Evolutionary conservation across 2,888 invertebrate species (phyloP), one percentile per base, ranked within the genome.

Genomic region (Yponomeuta sedellus): DNA sequence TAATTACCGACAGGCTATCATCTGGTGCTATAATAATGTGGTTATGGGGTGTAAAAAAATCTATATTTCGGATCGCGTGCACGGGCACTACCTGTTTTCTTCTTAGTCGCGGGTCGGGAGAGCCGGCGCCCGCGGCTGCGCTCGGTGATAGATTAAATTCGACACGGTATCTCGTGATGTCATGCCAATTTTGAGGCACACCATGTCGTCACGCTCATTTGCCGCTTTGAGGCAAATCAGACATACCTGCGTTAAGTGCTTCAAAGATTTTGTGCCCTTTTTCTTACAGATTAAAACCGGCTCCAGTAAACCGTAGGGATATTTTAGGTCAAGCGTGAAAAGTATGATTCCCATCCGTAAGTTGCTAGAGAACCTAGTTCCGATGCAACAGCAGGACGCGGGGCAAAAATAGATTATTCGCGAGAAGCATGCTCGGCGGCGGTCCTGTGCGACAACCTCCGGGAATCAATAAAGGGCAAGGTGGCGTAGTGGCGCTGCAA

Each of bases 101-200:
- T 80, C 75, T 72, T 73, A 72, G 72, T 71, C 70, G 34, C 34
- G 34, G 34, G 34, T 34, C 34, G 10, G 74, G 74, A 72, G 74
- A 75, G 67, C 77, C 86, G 88, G 87, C 90, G 89, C 88, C 88
- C 76, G 78, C 71, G 87, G 86, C 83, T 69, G 69, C 69, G 68
- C 71, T 74, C 80, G 86, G 90, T 90, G 89, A 90, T 91, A 90
- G 91, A 91, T 91, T 90, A 88, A 87, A 90, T 91, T 88, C 82
- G 91, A 83, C 86, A 88, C 89, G 89, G 84, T 80, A 88, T 85
- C 87, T 88, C 88, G 81, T 85, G 86, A 85, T 88, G 89, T 88
- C 88, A 89, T 85, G 91, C 88, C 87, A 85, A 90, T 88, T 88
- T 82, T 75, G 80, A 80, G 76, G 71, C 75, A 79, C 77, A 78